These are phyloP conservation scores for Aricia agestis DNA, from an alignment of 1,140 invertebrate genomes.

Conservation along the genomic window DNA sequence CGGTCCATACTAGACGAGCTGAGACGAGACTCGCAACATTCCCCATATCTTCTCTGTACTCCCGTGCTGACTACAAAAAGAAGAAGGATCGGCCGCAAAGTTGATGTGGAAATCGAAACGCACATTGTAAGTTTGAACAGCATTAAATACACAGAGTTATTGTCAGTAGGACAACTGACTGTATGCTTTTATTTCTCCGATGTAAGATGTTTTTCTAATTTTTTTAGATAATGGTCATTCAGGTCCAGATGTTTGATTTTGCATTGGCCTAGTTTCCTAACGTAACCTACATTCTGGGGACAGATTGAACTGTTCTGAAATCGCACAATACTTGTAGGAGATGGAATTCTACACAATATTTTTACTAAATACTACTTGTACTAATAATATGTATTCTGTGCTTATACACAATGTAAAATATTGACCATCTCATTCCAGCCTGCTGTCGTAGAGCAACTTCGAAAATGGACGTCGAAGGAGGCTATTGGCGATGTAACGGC, in stretches of 20 bases:
- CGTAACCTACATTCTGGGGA: too few relatives aligned
- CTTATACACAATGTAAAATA: background rate
- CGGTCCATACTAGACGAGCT: constrained; percentile 77
- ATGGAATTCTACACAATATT: too few relatives aligned
- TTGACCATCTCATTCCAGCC: constrained; percentile 77
- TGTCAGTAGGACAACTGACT: too few relatives aligned
- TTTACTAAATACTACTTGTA: too few relatives aligned
- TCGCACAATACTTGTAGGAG: too few relatives aligned
- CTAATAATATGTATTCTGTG: too few relatives aligned
- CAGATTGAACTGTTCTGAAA: too few relatives aligned
- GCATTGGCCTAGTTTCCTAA: too few relatives aligned
- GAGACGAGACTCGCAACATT: constrained; percentile 67
- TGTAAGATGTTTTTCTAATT: too few relatives aligned
- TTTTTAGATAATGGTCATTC: too few relatives aligned
- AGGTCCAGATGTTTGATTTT: too few relatives aligned
- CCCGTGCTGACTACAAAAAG: constrained; percentile 84
- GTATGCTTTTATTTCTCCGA: too few relatives aligned
- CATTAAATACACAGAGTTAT: background rate
- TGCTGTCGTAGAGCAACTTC: constrained; percentile 85
- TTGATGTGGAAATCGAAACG: constrained; percentile 91
- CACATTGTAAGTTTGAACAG: constrained; percentile 81
- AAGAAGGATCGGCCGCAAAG: constrained; percentile 80
- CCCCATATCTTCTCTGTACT: constrained; percentile 84
- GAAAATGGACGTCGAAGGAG: constrained; percentile 90
- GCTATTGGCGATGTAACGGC: constrained; percentile 89